Evolutionary conservation across 1,140 invertebrate genomes (phyloP), one percentile per base, ranked within the genome.

Genomic region (Drosophila kurseongensis): DNA sequence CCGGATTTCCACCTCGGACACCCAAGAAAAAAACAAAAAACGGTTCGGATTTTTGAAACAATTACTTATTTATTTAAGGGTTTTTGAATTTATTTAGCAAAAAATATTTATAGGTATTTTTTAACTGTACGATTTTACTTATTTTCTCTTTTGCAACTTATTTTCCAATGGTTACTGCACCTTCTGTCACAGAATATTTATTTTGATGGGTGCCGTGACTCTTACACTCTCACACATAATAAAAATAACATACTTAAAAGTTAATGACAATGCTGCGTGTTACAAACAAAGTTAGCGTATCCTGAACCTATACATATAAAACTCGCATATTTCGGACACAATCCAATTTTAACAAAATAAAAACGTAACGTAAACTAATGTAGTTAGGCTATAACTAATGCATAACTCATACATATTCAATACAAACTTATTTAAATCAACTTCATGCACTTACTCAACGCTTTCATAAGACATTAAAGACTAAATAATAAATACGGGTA

Each of bases 231-330:
- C 57, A 79, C 60, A 86, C 55, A 86, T 65, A 79, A 71, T 79
- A 55, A 80, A 79, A 60, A 57, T 77, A 77, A 52, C 55, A 63
- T 66, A 73, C 84, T 88, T 88, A 88, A 80, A 63, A 88, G 72
- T 74, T 88, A 88, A 88, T 88, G 84, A 88, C 84, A 88, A 88
- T 88, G 84, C 84, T 83, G 83, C 73, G 62, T 80, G 74, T 83
- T 82, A 80, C 74, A 73, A 67, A 80, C 74, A 73, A 67, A 47
- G 48, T 48, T 63, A 75, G 62, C 78, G 60, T 75, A 69, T 75
- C 55, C 59, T 18, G 52, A 81, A 73, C 60, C 76, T 85, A 78
- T 51, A 65, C 60, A 56, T 78, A 62, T 80, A 80, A 58, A 75
- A 85, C 77, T 80, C 75, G 81, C 66, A 67, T 56, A 42, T 62